Evolutionary conservation across 2,888 invertebrate genomes (phyloP).

Genomic region (Drosophila limbata): DNA sequence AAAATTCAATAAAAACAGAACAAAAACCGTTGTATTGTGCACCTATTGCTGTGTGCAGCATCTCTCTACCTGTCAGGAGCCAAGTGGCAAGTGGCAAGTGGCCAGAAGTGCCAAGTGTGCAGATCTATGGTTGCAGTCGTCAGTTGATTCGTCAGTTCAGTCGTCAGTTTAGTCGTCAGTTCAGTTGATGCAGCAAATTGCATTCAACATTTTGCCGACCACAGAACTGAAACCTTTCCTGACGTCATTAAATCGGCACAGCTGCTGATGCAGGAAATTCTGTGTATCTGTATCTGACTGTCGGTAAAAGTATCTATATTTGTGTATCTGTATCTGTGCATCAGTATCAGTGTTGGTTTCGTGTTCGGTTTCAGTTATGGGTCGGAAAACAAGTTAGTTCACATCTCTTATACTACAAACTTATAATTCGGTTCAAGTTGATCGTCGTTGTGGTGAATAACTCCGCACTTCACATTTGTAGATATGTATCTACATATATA

Average conservation of each 20-base stretch:
- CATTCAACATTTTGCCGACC: slow-evolving; percentile 35
- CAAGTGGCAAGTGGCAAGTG: slow-evolving; percentile 7
- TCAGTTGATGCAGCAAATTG: slow-evolving; percentile 41
- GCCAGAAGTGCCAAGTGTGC: slow-evolving; percentile 18
- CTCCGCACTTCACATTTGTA: slow-evolving; percentile 15
- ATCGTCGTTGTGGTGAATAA: slow-evolving; percentile 48
- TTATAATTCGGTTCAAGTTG: slow-evolving; percentile 19
- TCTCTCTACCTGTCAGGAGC: slow-evolving; percentile 33
- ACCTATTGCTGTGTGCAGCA: slow-evolving; percentile 1
- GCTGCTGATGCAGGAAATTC: slow-evolving; percentile 68
- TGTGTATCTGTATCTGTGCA: neutral
- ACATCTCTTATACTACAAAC: slow-evolving; percentile 43
- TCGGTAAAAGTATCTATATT: slow-evolving; percentile 1
- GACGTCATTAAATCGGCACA: slow-evolving; percentile 48
- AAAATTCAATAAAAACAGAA: slow-evolving; percentile 38
- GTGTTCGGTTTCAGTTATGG: slow-evolving; percentile 12
- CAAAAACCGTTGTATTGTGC: slow-evolving; percentile 16
- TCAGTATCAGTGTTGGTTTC: neutral
- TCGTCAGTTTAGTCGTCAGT: slow-evolving; percentile 5
- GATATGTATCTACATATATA: neutral
- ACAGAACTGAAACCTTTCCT: slow-evolving; percentile 24
- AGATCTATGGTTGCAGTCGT: slow-evolving; percentile 47
- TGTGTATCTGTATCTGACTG: slow-evolving; percentile 50
- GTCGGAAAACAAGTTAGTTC: slow-evolving; percentile 50
- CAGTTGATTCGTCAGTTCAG: slow-evolving; percentile 6